Evolutionary conservation across 2,113 vertebrate species (phyloP).

Genomic region (Pelmatolapia mariae): DNA sequence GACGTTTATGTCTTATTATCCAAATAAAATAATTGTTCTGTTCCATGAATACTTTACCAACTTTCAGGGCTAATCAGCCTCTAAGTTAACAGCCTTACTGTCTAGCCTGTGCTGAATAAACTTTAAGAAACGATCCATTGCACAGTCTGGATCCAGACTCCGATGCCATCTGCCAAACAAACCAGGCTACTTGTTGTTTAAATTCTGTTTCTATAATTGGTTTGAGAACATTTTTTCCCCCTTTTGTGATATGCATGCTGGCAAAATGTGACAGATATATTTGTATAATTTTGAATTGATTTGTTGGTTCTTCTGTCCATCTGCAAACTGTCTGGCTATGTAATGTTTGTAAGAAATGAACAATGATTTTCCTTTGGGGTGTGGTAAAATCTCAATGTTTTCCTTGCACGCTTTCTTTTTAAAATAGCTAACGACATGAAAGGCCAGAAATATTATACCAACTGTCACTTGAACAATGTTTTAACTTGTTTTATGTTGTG

Average conservation of each 20-base stretch:
- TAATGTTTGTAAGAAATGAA: neutral
- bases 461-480: neutral
- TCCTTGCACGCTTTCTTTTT: neutral
- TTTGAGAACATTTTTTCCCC: neutral
- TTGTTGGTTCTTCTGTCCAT: neutral
- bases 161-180: constrained; percentile 12
- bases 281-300: neutral
- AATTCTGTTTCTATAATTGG: neutral
- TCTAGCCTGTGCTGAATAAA: constrained; percentile 4
- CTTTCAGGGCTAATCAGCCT: neutral
- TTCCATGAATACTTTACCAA: neutral
- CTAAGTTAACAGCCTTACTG: neutral
- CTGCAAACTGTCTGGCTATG: neutral
- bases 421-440: neutral
- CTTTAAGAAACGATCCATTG: neutral
- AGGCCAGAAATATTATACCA: neutral
- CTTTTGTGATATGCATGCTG: neutral
- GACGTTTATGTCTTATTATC: neutral
- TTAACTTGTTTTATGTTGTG: neutral
- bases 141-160: neutral
- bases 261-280: neutral
- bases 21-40: neutral
- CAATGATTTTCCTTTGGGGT: neutral
- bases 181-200: neutral
- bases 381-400: neutral